Conservation (phyloP, 2,888 invertebrate species). For the Cephus pulcher region DNA sequence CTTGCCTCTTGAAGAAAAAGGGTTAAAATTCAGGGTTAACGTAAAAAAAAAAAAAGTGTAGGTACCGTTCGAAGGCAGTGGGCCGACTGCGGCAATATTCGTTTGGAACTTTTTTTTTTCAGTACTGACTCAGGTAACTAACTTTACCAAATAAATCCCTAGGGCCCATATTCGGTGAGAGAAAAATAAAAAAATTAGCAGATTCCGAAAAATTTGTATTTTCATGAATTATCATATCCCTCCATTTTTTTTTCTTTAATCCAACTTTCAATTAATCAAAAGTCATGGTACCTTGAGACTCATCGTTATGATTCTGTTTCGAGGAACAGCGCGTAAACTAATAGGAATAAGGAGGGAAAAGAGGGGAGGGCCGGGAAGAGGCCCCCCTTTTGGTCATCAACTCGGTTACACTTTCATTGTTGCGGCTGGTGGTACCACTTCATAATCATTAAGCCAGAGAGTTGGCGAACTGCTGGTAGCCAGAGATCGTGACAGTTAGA, state of each 20-base stretch:
- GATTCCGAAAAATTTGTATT: background rate
- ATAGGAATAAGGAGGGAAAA: background rate
- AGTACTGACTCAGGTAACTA: background rate
- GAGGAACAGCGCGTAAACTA: background rate
- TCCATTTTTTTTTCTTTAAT: conserved; percentile 33
- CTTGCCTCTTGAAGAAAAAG: background rate
- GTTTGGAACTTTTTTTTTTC: background rate
- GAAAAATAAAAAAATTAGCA: background rate
- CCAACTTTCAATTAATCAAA: conserved; percentile 44
- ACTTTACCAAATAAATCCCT: background rate
- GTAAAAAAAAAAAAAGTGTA: background rate
- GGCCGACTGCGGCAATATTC: background rate
- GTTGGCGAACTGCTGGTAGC: background rate
- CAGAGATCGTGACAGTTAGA: background rate
- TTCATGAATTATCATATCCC: conserved; percentile 12
- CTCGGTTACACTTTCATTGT: conserved; percentile 60
- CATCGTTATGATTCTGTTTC: background rate
- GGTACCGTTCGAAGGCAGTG: background rate
- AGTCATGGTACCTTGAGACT: conserved; percentile 8
- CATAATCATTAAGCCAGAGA: background rate
- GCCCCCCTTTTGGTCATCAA: conserved; percentile 31
- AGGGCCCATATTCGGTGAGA: background rate
- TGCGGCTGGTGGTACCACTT: conserved; percentile 58
- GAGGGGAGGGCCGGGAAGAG: conserved; percentile 21
- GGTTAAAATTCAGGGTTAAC: background rate